Conservation (phyloP, 1,140 invertebrate species). For the Leptinotarsa lineolata region DNA sequence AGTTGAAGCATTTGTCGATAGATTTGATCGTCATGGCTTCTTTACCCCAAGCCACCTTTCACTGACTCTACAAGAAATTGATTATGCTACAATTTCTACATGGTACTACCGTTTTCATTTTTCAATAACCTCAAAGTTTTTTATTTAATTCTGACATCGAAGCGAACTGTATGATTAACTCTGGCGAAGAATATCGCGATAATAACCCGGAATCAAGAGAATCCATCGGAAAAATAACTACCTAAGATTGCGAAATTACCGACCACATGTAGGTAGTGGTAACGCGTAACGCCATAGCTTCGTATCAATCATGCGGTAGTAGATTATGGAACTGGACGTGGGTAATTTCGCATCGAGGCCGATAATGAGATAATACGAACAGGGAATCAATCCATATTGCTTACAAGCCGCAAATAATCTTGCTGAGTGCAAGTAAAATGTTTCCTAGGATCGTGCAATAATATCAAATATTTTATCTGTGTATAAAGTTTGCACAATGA, state of each 20-base stretch:
- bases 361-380: too few relatives aligned
- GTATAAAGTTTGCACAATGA: too few relatives aligned
- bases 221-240: background rate
- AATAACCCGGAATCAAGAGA: background rate
- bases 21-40: background rate
- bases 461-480: too few relatives aligned
- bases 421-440: too few relatives aligned
- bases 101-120: background rate
- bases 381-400: too few relatives aligned
- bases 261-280: background rate
- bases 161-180: background rate
- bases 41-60: background rate
- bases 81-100: background rate
- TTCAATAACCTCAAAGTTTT: background rate
- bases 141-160: too few relatives aligned
- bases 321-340: slow-evolving; percentile 8
- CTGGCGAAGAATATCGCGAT: background rate
- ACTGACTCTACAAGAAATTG: background rate
- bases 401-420: too few relatives aligned
- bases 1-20: too few relatives aligned
- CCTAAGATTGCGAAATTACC: background rate
- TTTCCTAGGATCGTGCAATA: too few relatives aligned
- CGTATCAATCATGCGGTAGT: background rate
- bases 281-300: slow-evolving; percentile 1
- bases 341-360: background rate